Conservation (phyloP, 2,888 invertebrate species). For the Mesorhabditis spiculigera region DNA sequence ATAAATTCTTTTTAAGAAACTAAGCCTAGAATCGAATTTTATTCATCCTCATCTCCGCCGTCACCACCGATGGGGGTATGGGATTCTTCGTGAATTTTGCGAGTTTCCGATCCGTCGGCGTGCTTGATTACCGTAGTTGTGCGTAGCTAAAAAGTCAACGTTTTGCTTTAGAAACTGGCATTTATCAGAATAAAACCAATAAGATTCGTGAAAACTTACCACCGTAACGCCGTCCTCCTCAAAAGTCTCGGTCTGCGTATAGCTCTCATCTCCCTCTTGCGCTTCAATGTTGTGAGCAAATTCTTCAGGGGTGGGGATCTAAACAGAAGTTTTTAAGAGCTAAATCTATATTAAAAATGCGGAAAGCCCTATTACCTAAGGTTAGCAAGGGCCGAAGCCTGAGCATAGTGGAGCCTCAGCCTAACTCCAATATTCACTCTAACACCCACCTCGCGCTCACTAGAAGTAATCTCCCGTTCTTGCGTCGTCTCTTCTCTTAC, state of each 20-base stretch:
- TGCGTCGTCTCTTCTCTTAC: neutral
- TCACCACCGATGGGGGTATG: conserved; percentile 16
- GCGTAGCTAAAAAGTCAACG: conserved; percentile 11
- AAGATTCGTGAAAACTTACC: neutral
- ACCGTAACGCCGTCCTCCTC: neutral
- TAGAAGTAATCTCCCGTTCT: neutral
- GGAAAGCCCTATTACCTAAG: too few relatives aligned
- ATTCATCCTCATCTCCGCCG: too few relatives aligned
- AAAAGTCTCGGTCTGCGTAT: neutral
- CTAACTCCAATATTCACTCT: too few relatives aligned
- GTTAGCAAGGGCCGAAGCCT: too few relatives aligned
- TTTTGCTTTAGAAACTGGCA: neutral
- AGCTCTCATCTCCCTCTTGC: conserved; percentile 1
- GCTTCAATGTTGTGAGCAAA: neutral
- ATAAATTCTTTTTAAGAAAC: too few relatives aligned
- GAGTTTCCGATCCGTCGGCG: conserved; percentile 30
- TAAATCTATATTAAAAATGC: too few relatives aligned
- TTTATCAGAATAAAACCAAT: too few relatives aligned
- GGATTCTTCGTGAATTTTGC: conserved; percentile 30
- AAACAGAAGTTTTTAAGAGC: neutral
- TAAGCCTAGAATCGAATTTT: too few relatives aligned
- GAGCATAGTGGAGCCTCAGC: too few relatives aligned
- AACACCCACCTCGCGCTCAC: neutral
- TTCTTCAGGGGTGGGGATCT: neutral
- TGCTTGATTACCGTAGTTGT: conserved; percentile 33